Evolutionary conservation across 2,113 vertebrate species (phyloP).

Genomic region (Cranoglanis bouderius): DNA sequence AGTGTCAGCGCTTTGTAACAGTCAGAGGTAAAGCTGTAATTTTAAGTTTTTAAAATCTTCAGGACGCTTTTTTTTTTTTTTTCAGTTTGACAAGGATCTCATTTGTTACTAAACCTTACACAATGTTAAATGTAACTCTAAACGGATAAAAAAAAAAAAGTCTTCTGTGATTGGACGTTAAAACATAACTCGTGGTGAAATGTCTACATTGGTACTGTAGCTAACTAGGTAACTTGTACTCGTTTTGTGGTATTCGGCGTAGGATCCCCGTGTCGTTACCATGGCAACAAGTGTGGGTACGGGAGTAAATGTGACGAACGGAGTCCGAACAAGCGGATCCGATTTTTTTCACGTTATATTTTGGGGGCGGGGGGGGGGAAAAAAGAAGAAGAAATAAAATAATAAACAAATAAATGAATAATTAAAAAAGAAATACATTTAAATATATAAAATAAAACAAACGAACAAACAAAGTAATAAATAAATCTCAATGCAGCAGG

Average conservation of each 20-base stretch:
- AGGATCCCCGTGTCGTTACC: neutral
- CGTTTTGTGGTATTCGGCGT: neutral
- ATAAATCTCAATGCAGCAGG: neutral
- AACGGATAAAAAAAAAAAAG: neutral
- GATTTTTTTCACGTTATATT: neutral
- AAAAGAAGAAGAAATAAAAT: neutral
- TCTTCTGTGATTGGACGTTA: neutral
- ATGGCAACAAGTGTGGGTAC: neutral
- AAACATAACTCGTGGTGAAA: neutral
- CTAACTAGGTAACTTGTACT: neutral
- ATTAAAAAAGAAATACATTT: neutral
- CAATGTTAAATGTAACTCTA: neutral
- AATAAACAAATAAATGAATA: neutral
- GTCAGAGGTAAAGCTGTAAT: neutral
- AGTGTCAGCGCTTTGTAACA: neutral
- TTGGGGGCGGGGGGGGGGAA: neutral
- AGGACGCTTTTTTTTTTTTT: no score
- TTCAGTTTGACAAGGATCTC: no score
- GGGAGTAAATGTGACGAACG: neutral
- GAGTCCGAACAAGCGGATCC: neutral
- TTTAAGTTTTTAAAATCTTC: no score
- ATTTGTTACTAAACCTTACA: neutral
- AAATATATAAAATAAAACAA: neutral
- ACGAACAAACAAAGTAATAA: neutral
- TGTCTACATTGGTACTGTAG: neutral